Conservation (phyloP, 2,797 vertebrate genomes). For the Erethizon dorsatum region DNA sequence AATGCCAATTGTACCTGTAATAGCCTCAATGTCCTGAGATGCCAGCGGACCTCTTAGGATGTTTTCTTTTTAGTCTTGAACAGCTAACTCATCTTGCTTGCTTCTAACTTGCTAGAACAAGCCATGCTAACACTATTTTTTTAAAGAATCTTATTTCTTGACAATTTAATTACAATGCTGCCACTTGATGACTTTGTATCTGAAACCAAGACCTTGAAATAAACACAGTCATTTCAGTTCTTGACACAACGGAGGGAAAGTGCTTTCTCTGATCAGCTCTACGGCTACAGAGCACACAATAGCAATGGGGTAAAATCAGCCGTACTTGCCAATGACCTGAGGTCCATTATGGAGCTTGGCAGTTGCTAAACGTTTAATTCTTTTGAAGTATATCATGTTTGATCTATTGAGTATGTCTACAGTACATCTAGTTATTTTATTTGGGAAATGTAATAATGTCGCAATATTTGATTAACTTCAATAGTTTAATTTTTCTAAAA, state of each 20-base stretch:
- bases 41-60: neutral
- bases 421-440: constrained; percentile 14
- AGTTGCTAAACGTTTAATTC: constrained; percentile 46
- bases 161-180: constrained; percentile 75
- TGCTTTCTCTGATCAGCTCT: constrained; percentile 63
- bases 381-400: constrained; percentile 14
- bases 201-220: constrained; percentile 80
- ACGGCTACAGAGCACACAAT: neutral
- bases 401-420: neutral
- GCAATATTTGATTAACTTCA: constrained; percentile 32
- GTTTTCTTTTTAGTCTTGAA: constrained; percentile 67
- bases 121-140: constrained; percentile 56
- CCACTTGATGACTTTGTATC: constrained; percentile 73
- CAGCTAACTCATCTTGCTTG: constrained; percentile 33
- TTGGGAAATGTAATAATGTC: constrained; percentile 7
- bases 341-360: neutral
- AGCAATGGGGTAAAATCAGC: constrained; percentile 49
- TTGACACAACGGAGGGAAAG: constrained; percentile 59
- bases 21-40: neutral
- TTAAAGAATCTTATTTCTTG: constrained; percentile 66
- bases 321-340: neutral
- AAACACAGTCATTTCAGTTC: constrained; percentile 77
- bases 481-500: constrained; percentile 60
- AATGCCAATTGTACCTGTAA: neutral
- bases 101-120: constrained; percentile 69